Base-by-base conservation (phyloP, 2,888 invertebrate genomes). In the Baccha elongata region DNA sequence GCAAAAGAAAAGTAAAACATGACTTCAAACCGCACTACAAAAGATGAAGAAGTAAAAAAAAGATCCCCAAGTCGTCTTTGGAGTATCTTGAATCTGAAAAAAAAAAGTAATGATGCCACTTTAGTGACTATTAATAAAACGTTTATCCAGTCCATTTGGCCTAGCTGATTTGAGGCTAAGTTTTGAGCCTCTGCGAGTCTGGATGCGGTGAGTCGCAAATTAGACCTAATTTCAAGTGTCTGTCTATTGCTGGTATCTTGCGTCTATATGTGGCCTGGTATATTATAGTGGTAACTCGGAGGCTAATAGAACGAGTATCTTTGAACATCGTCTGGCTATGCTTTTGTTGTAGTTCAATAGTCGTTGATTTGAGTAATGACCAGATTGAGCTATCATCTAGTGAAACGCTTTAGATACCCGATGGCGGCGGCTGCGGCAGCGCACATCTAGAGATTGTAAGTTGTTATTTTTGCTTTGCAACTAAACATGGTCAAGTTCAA, bases 71-170 rank as follows among this genome's bases (percentile, higher is more conserved):
- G 10, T 37, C 52, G 32, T 52, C 17, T 8, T 21, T 8, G 17
- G 37, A 29, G 37, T 17, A 46, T 23, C 46, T 23, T 15, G 19
- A 37, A 53, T 62, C 32, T 13, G 6, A 35, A 46, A 42, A 58
- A 37, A 46, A 69, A 67, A 68, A 73, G 58, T 74, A 78, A 79
- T 84, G 78, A 84, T 73, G 73, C 78, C 84, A 84, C 73, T 84
- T 84, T 79, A 84, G 78, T 78, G 73, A 65, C 84, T 78, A 78
- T 84, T 84, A 84, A 84, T 84, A 84, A 78, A 84, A 79, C 69
- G 84, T 69, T 84, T 79, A 84, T 73, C 73, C 35, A 72, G 78
- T 68, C 83, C 78, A 58, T 67, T 81, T 48, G 71, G 58, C 81
- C 40, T 4, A 29, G 76, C 68, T 44, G 58, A 65, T 71, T 75